These are phyloP conservation scores for Leptinotarsa rubiginosa DNA, from an alignment of 2,888 invertebrate genomes.

Conservation along the genomic window DNA sequence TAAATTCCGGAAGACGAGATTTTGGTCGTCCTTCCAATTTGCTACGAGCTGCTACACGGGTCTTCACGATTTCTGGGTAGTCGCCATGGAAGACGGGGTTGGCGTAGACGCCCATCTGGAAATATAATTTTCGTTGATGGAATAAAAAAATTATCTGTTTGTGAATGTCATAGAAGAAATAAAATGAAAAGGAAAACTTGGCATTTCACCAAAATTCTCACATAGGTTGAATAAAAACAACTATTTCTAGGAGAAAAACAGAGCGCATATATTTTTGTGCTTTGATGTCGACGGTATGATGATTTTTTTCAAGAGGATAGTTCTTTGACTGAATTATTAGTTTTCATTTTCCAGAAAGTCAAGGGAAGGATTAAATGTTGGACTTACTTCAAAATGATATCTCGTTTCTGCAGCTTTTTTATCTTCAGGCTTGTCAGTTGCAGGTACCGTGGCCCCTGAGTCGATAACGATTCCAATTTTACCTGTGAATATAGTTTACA, in stretches of 20 bases:
- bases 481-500: conserved; percentile 59
- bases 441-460: conserved; percentile 69
- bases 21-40: conserved; percentile 70
- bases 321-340: too few species aligned
- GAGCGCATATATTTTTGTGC: too few species aligned
- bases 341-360: too few species aligned
- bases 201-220: too few species aligned
- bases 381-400: conserved; percentile 69
- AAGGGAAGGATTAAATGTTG: background rate
- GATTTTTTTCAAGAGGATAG: too few species aligned
- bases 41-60: conserved; percentile 71
- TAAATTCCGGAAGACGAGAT: conserved; percentile 75
- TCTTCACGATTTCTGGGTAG: conserved; percentile 75
- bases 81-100: conserved; percentile 76
- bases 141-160: too few species aligned
- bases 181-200: too few species aligned
- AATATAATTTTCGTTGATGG: background rate
- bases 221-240: too few species aligned
- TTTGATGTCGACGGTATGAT: too few species aligned
- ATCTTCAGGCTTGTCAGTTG: conserved; percentile 66
- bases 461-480: conserved; percentile 70
- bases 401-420: conserved; percentile 68
- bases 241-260: too few species aligned
- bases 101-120: conserved; percentile 46
- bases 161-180: too few species aligned